A percentile compares a stretch with the other conserved stretches of the same genome.
Evolutionary conservation across 2,797 vertebrate species (phyloP).

Genomic region (Catharus ustulatus): DNA sequence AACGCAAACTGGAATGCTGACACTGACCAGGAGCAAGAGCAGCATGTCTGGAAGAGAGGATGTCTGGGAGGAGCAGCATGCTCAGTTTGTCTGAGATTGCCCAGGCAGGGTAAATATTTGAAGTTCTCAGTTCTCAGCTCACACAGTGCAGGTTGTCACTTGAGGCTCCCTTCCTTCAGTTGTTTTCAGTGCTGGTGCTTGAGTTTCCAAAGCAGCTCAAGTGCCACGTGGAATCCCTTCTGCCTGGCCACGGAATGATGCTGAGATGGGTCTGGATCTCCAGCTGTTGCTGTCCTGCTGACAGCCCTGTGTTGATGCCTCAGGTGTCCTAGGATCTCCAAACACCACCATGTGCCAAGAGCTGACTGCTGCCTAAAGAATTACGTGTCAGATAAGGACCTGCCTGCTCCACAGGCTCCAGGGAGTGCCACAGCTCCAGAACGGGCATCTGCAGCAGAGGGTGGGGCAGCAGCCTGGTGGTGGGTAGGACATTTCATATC

Average conservation of each 20-base stretch:
- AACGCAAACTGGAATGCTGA: neutral
- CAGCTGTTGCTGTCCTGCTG: neutral
- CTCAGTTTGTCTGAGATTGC: neutral
- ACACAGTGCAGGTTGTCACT: neutral
- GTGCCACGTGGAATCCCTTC: neutral
- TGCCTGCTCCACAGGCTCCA: neutral
- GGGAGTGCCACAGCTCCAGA: neutral
- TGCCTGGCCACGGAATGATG: rapidly evolving
- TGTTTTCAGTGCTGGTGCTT: neutral
- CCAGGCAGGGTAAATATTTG: neutral
- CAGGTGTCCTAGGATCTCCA: neutral
- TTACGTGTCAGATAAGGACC: neutral
- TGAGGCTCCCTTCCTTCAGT: neutral
- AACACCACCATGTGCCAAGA: neutral
- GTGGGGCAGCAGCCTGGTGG: neutral
- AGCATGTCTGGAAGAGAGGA: neutral
- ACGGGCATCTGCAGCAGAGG: neutral
- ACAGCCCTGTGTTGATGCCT: neutral
- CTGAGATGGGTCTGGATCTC: neutral
- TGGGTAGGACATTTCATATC: neutral
- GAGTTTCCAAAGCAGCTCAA: neutral
- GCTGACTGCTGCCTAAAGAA: neutral
- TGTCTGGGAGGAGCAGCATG: neutral
- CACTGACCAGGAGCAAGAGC: neutral
- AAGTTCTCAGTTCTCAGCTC: neutral